phyloP scores from a whole-genome alignment of 2,888 invertebrate species.

The Anoplius nigerrimus region DNA sequence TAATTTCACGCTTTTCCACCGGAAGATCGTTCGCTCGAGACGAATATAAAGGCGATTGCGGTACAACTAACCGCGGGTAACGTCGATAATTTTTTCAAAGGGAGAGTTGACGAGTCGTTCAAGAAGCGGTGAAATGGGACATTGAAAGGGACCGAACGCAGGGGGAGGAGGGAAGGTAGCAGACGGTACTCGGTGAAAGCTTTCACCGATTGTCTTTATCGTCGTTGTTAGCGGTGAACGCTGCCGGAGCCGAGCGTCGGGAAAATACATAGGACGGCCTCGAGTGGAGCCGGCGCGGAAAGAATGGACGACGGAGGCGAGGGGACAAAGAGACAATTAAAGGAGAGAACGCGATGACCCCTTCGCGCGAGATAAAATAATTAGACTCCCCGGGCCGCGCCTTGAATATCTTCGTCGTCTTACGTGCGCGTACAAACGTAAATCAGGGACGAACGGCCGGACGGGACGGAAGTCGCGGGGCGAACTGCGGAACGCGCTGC shows the following conservation, averaged over 20 bases:
- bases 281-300: slow-evolving; percentile 22
- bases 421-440: not conserved
- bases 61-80: slow-evolving; percentile 5
- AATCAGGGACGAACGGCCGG: not conserved
- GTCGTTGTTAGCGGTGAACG: slow-evolving; percentile 29
- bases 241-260: slow-evolving; percentile 31
- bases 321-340: slow-evolving; percentile 43
- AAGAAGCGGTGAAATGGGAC: too few relatives aligned
- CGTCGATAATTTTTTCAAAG: too few relatives aligned
- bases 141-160: not conserved
- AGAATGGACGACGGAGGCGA: slow-evolving; percentile 2
- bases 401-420: not conserved
- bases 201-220: not conserved
- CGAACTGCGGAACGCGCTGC: too few relatives aligned
- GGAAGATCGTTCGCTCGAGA: not conserved
- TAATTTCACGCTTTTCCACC: slow-evolving; percentile 15
- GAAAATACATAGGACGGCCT: slow-evolving; percentile 45
- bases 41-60: slow-evolving; percentile 32
- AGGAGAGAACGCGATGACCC: slow-evolving; percentile 26
- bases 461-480: not conserved
- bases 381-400: slow-evolving; percentile 22
- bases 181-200: not conserved
- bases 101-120: too few relatives aligned
- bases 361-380: slow-evolving; percentile 40
- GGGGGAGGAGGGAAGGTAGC: slow-evolving; percentile 3